Conservation (phyloP, 1,140 invertebrate genomes). For the Drosophila carrolli region DNA sequence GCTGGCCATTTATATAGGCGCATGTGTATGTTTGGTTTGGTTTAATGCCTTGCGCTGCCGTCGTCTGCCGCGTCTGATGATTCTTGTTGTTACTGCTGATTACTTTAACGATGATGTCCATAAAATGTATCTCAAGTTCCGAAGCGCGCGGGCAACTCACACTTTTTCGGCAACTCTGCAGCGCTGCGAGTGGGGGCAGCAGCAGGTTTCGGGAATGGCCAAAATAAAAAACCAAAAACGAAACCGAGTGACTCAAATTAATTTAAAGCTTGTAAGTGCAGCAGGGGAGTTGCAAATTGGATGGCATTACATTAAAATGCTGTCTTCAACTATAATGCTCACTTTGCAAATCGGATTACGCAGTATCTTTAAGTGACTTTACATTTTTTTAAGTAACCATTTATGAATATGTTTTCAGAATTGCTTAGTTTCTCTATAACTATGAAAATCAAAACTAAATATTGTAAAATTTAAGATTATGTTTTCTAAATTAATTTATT, state of each 20-base stretch:
- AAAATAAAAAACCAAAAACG: conserved; percentile 15
- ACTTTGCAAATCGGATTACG: no score
- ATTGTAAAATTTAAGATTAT: no score
- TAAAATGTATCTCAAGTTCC: conserved; percentile 68
- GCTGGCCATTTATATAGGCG: conserved; percentile 38
- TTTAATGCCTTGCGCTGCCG: conserved; percentile 46
- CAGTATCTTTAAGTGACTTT: no score
- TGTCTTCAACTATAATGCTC: neutral
- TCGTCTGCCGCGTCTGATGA: conserved; percentile 40
- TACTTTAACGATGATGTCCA: conserved; percentile 80
- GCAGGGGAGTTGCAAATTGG: no score
- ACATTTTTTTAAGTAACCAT: no score
- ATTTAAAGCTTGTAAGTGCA: conserved; percentile 30
- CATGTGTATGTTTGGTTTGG: conserved; percentile 24
- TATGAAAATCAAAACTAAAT: no score
- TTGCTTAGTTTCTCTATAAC: no score
- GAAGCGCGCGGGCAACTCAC: conserved; percentile 28
- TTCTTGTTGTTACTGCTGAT: conserved; percentile 77
- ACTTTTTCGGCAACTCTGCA: conserved; percentile 40
- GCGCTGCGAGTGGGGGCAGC: conserved; percentile 27
- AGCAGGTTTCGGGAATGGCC: conserved; percentile 55
- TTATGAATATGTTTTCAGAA: no score
- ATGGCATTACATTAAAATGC: neutral
- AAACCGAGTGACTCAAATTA: conserved; percentile 38
- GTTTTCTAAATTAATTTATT: no score